phyloP scores from a whole-genome alignment of 1,140 invertebrate genomes.

The Campoletis sonorensis region DNA sequence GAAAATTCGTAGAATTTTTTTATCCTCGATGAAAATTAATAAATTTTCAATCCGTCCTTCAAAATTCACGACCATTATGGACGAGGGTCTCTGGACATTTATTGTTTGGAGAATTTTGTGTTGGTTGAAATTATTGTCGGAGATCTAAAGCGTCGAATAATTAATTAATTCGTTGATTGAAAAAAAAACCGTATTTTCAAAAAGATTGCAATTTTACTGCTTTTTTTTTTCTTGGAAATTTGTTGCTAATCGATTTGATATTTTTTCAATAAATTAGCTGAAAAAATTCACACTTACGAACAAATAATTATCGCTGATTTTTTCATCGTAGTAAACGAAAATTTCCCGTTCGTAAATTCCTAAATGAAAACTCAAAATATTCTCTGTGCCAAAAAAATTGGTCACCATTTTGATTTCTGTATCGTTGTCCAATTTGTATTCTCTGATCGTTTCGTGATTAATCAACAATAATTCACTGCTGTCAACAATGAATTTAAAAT shows the following conservation, averaged over 20 bases:
- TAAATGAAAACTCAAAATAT: conserved; percentile 52
- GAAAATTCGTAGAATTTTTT: conserved; percentile 58
- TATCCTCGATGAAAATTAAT: conserved; percentile 63
- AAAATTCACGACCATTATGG: conserved; percentile 61
- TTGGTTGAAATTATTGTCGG: conserved; percentile 27
- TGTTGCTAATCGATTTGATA: conserved; percentile 11
- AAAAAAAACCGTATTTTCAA: not conserved
- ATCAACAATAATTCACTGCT: conserved; percentile 44
- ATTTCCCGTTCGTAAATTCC: conserved; percentile 58
- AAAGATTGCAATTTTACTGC: not conserved
- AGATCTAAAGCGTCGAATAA: conserved; percentile 51
- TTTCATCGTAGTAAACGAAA: conserved; percentile 58
- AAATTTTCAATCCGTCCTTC: conserved; percentile 61
- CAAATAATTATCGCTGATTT: conserved; percentile 57
- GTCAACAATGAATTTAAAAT: conserved; percentile 47
- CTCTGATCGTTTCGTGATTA: conserved; percentile 42
- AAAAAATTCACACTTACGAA: conserved; percentile 59
- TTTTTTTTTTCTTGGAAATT: not conserved
- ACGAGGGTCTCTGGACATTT: conserved; percentile 53
- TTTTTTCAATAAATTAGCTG: conserved; percentile 24
- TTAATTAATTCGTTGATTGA: not conserved
- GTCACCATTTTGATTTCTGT: not conserved
- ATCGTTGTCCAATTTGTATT: conserved; percentile 38
- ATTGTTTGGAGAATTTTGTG: conserved; percentile 61
- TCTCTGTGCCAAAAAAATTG: conserved; percentile 37